A percentile compares a stretch with the other conserved stretches of the same genome.
Conservation (phyloP, 2,797 vertebrate species). For the Cirrhinus molitorella region DNA sequence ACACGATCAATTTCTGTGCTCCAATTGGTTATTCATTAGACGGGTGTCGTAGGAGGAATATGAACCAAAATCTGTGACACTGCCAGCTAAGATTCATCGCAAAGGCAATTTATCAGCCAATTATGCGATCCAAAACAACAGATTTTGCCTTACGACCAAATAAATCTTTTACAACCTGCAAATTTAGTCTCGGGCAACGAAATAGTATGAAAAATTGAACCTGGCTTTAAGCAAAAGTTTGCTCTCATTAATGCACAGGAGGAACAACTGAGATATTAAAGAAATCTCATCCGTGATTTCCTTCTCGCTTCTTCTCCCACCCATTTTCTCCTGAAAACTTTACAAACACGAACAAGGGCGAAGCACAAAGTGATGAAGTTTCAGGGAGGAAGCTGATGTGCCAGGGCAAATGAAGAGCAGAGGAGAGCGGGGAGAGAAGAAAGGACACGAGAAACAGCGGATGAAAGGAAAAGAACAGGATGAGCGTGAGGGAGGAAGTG, state of each 20-base stretch:
- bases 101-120: constrained; percentile 13
- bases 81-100: constrained; percentile 2
- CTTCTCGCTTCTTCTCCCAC: constrained; percentile 16
- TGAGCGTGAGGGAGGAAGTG: constrained; percentile 38
- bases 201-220: not conserved
- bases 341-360: constrained; percentile 26
- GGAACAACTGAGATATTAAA: constrained; percentile 17
- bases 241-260: constrained; percentile 21
- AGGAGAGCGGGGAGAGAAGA: constrained; percentile 25
- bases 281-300: constrained; percentile 10
- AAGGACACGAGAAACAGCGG: constrained; percentile 26
- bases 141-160: constrained; percentile 1
- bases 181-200: constrained; percentile 3
- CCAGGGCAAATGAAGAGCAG: constrained; percentile 40
- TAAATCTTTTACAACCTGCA: constrained; percentile 20
- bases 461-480: constrained; percentile 49
- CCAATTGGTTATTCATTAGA: constrained; percentile 19
- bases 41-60: constrained; percentile 5
- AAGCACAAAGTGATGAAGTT: constrained; percentile 34
- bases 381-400: constrained; percentile 21
- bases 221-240: constrained; percentile 8
- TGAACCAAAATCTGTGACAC: constrained; percentile 1
- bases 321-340: constrained; percentile 19
- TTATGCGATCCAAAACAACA: constrained; percentile 9
- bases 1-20: not conserved